These are phyloP conservation scores for Sciurus niger DNA, from an alignment of 2,113 vertebrate genomes.

Conservation along the genomic window DNA sequence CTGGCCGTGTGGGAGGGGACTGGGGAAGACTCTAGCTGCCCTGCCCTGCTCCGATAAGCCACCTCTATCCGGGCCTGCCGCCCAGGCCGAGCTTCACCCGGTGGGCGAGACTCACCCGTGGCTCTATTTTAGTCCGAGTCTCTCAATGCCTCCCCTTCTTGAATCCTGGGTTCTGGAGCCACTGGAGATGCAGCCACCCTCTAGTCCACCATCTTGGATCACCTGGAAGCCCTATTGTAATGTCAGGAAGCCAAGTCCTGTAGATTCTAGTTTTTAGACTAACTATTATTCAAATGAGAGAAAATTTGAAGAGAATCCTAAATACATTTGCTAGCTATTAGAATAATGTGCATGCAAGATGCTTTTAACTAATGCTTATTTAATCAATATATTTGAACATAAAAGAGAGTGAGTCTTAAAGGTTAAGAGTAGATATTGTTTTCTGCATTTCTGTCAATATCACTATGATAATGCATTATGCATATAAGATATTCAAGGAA, in stretches of 20 bases:
- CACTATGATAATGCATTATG: neutral
- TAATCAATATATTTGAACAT: neutral
- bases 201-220: too few species aligned
- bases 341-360: neutral
- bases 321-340: neutral
- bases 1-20: too few species aligned
- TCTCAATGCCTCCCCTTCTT: too few species aligned
- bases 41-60: too few species aligned
- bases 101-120: too few species aligned
- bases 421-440: neutral
- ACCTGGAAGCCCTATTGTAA: neutral
- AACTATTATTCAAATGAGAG: neutral
- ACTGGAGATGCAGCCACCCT: too few species aligned
- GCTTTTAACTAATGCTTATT: neutral
- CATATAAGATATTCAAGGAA: neutral
- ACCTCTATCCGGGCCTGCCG: too few species aligned
- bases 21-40: too few species aligned
- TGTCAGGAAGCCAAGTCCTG: neutral
- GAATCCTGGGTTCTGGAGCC: too few species aligned
- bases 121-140: too few species aligned
- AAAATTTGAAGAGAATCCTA: neutral
- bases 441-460: neutral
- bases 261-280: neutral
- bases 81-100: too few species aligned
- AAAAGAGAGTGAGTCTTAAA: neutral